Conservation (phyloP, 2,888 invertebrate species). For the Cyclophora albipunctata region DNA sequence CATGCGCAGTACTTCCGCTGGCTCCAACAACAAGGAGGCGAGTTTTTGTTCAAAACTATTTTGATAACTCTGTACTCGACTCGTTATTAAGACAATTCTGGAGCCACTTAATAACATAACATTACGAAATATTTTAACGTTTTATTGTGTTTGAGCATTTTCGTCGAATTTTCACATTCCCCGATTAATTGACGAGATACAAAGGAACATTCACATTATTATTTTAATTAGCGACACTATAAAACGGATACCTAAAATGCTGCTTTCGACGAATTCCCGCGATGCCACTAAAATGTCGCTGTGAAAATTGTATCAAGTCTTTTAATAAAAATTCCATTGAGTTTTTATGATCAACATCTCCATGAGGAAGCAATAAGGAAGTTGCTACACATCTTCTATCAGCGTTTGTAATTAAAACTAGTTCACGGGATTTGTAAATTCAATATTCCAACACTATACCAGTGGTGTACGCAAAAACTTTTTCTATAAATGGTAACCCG, state of each 20-base stretch:
- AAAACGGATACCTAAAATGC: neutral
- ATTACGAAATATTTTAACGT: too few species aligned
- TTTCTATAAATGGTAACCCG: too few species aligned
- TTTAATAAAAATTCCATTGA: conserved; percentile 15
- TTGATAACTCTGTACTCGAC: neutral
- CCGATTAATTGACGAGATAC: neutral
- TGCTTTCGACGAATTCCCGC: too few species aligned
- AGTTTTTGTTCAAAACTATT: conserved; percentile 18
- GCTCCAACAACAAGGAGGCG: conserved; percentile 5
- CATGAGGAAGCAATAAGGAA: conserved; percentile 17
- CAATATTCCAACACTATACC: too few species aligned
- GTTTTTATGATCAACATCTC: conserved; percentile 10
- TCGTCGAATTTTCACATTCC: too few species aligned
- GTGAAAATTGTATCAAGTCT: neutral
- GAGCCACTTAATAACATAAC: too few species aligned
- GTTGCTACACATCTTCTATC: conserved; percentile 1
- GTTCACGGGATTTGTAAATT: too few species aligned
- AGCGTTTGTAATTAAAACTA: too few species aligned
- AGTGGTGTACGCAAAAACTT: too few species aligned
- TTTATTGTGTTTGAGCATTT: too few species aligned
- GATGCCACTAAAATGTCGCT: neutral
- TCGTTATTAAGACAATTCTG: too few species aligned
- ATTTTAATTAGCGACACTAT: conserved; percentile 2
- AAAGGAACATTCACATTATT: neutral
- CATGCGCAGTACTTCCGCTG: conserved; percentile 30